These are phyloP conservation scores for Takifugu ocellatus DNA, from an alignment of 2,797 vertebrate species.

Conservation along the genomic window DNA sequence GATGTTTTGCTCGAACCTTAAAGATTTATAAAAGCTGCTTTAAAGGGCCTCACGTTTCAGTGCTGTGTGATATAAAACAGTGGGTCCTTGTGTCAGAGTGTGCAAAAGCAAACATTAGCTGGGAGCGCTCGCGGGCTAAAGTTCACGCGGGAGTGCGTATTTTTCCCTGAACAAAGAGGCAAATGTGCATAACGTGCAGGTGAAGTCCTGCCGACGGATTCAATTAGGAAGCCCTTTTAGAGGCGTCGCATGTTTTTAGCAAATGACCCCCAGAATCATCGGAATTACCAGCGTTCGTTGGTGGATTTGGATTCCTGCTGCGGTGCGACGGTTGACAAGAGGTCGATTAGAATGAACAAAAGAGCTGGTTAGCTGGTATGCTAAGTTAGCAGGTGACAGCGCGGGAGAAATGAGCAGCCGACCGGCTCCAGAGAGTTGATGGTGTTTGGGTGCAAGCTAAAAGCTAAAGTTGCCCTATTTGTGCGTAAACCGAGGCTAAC, in stretches of 20 bases:
- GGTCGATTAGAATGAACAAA: conserved; percentile 36
- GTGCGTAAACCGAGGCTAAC: background rate
- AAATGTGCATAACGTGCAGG: conserved; percentile 45
- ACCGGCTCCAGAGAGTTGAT: background rate
- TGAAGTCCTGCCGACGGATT: conserved; percentile 57
- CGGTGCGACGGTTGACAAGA: conserved; percentile 15
- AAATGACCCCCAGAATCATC: conserved; percentile 53
- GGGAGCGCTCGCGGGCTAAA: conserved; percentile 27
- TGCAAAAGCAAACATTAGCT: conserved; percentile 46
- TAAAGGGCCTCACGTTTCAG: conserved; percentile 31
- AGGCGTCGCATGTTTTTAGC: conserved; percentile 45
- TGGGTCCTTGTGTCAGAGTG: conserved; percentile 47
- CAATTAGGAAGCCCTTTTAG: conserved; percentile 49
- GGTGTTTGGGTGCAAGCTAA: background rate
- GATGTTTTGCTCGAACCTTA: conserved; percentile 48
- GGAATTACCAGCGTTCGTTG: conserved; percentile 58
- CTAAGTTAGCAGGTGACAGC: background rate
- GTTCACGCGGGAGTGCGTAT: conserved; percentile 26
- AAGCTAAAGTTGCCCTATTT: background rate
- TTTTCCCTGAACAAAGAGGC: conserved; percentile 42
- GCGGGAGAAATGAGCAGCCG: conserved; percentile 21
- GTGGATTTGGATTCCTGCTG: conserved; percentile 27
- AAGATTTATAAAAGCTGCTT: conserved; percentile 44
- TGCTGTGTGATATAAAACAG: conserved; percentile 37
- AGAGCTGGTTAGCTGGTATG: conserved; percentile 41